Conservation (phyloP, 2,888 invertebrate species). For the Gisinianus flammeolus region DNA sequence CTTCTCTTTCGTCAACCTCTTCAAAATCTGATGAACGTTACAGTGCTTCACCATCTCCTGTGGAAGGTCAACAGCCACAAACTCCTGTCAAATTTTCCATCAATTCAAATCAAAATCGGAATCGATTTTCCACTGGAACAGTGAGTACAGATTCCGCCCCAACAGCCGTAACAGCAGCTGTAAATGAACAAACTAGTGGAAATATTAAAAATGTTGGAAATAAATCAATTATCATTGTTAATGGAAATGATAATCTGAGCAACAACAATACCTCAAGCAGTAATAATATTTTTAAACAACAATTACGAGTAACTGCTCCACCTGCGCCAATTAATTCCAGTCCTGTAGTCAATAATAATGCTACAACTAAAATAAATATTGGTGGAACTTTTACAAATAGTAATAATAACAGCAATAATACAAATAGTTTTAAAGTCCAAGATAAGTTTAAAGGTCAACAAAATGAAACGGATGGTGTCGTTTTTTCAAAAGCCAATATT, state of each 20-base stretch:
- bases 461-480: not conserved
- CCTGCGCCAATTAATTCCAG: not conserved
- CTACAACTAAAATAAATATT: not conserved
- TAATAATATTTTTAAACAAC: slow-evolving; percentile 42
- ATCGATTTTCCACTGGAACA: slow-evolving; percentile 5
- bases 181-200: not conserved
- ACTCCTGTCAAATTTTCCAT: not conserved
- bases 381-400: slow-evolving; percentile 4
- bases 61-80: not conserved
- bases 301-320: slow-evolving; percentile 37
- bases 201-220: slow-evolving; percentile 55
- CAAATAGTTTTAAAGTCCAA: not conserved
- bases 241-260: slow-evolving; percentile 35
- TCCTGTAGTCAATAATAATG: not conserved
- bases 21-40: not conserved
- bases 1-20: slow-evolving; percentile 33
- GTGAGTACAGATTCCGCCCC: not conserved
- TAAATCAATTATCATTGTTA: slow-evolving; percentile 57
- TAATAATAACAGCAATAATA: not conserved
- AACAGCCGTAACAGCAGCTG: not conserved
- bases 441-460: not conserved
- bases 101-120: not conserved
- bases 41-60: slow-evolving; percentile 27
- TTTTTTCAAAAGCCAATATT: not conserved
- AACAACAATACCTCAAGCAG: not conserved